A percentile compares a stretch with the other conserved stretches of the same genome.
Conservation (phyloP, 2,113 vertebrate genomes). For the Chiloscyllium plagiosum region DNA sequence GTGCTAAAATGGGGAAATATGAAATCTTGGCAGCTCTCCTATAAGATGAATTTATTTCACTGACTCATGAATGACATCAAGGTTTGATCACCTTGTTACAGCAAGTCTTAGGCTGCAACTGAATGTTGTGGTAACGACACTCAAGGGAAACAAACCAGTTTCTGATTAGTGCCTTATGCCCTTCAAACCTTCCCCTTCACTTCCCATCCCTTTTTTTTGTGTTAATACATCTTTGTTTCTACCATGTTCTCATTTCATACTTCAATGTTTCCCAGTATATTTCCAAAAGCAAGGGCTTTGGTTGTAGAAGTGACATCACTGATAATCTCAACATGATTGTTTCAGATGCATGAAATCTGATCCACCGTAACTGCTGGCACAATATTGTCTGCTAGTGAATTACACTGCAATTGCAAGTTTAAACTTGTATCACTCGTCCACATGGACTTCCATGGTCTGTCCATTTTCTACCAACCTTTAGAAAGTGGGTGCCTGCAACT, state of each 20-base stretch:
- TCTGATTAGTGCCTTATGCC: not conserved
- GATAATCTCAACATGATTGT: not conserved
- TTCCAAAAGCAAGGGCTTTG: not conserved
- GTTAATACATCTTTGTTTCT: not conserved
- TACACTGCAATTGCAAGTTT: not conserved
- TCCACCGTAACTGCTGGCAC: too few relatives aligned
- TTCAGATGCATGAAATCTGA: not conserved
- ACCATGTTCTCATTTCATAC: conserved; percentile 14
- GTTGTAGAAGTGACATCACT: not conserved
- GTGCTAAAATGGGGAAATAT: not conserved
- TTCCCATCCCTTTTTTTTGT: not conserved
- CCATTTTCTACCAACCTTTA: not conserved
- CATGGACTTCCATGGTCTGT: not conserved
- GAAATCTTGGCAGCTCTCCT: not conserved
- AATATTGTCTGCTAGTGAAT: not conserved
- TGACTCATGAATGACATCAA: not conserved
- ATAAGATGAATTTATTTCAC: not conserved
- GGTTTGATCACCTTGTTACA: not conserved
- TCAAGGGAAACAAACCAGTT: not conserved
- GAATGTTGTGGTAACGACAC: not conserved
- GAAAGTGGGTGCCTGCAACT: not conserved
- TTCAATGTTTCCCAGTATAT: not conserved
- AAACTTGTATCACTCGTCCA: not conserved
- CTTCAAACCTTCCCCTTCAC: not conserved
- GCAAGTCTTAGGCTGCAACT: not conserved